A percentile compares a stretch with the other conserved stretches of the same genome.
Conservation (phyloP, 2,113 vertebrate genomes). For the Gymnorhina tibicen region DNA sequence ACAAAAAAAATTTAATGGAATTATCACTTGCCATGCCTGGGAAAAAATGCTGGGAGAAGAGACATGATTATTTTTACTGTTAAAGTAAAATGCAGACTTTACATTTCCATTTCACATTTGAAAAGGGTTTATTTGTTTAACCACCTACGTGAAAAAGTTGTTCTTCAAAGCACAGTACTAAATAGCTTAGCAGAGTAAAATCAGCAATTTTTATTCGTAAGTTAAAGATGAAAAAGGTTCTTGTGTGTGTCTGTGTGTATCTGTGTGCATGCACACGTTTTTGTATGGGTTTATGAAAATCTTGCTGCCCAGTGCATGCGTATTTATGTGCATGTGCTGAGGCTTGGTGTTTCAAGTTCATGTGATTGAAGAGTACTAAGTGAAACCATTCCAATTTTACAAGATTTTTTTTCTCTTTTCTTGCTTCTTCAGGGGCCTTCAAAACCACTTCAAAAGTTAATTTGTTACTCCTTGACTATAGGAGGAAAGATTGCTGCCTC, state of each 20-base stretch:
- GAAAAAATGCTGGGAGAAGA: background rate
- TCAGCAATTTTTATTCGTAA: background rate
- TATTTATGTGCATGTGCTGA: background rate
- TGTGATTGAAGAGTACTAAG: background rate
- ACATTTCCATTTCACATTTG: background rate
- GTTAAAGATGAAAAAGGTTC: background rate
- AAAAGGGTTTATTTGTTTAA: background rate
- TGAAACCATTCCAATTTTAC: background rate
- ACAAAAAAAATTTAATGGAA: background rate
- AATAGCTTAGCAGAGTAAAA: background rate
- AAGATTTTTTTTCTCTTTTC: background rate
- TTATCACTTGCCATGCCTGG: background rate
- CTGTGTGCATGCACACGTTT: rapidly evolving
- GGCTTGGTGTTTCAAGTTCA: background rate
- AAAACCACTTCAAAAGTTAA: background rate
- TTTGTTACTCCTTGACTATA: background rate
- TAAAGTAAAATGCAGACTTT: background rate
- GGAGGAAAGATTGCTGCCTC: background rate
- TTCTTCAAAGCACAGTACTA: background rate
- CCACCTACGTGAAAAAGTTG: rapidly evolving
- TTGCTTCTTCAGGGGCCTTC: background rate
- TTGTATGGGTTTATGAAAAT: background rate
- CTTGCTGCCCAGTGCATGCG: rapidly evolving
- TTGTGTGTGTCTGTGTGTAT: background rate
- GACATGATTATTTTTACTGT: background rate